Evolutionary conservation across 2,888 invertebrate genomes (phyloP).

Genomic region (Tethea ocularis): DNA sequence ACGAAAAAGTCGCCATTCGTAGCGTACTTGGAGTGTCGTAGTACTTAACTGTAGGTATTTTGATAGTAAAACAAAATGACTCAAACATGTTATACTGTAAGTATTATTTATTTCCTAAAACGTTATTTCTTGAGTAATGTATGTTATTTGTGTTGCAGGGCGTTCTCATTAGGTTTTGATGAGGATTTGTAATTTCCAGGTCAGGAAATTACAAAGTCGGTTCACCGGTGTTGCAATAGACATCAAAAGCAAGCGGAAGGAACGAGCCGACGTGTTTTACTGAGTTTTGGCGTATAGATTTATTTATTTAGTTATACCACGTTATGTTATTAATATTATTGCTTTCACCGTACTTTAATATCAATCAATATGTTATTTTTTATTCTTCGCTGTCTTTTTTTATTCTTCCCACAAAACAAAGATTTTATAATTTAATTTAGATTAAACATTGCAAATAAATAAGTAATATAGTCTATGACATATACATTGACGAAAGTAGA

Average conservation of each 20-base stretch:
- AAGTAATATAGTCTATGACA: too few relatives aligned
- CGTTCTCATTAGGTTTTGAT: constrained; percentile 66
- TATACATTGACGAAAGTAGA: too few relatives aligned
- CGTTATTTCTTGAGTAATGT: neutral
- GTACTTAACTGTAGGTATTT: too few relatives aligned
- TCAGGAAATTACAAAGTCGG: constrained; percentile 62
- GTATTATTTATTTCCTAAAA: neutral
- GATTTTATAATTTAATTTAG: too few relatives aligned
- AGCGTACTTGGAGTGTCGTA: neutral
- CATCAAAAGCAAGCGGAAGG: constrained; percentile 8
- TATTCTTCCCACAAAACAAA: too few relatives aligned
- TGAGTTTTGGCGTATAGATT: neutral
- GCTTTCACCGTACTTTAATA: neutral
- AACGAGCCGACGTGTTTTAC: neutral
- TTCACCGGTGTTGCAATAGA: constrained; percentile 42
- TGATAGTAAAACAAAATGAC: too few relatives aligned
- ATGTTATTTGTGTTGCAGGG: constrained; percentile 38
- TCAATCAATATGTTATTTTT: neutral
- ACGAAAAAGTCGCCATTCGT: too few relatives aligned
- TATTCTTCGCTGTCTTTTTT: too few relatives aligned
- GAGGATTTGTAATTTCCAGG: constrained; percentile 68
- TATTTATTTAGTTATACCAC: neutral
- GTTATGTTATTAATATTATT: neutral
- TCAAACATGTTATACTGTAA: neutral
- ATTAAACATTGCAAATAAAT: too few relatives aligned